Conservation (phyloP, 2,113 vertebrate species). For the Anhinga rufa region DNA sequence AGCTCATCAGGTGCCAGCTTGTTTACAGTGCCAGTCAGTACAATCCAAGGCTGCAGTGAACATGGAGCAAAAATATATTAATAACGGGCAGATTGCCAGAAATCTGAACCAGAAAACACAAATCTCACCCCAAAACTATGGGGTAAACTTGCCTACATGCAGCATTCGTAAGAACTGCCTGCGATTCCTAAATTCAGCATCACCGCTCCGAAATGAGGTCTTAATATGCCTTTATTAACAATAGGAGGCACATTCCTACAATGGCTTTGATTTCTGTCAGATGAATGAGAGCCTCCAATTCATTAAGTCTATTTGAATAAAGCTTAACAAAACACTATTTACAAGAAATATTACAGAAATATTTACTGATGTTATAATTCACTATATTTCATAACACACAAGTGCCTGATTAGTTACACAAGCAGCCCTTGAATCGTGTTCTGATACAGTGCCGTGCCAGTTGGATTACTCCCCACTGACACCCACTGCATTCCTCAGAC, state of each 20-base stretch:
- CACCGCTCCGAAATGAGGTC: not conserved
- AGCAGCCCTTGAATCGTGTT: not conserved
- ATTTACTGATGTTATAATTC: not conserved
- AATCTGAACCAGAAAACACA: not conserved
- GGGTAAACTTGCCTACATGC: not conserved
- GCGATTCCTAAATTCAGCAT: not conserved
- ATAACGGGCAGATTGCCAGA: not conserved
- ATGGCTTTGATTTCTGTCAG: not conserved
- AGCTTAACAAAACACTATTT: not conserved
- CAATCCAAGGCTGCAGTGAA: not conserved
- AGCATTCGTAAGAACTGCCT: not conserved
- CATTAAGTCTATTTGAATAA: not conserved
- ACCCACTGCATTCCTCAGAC: conserved; percentile 33
- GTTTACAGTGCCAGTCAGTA: not conserved
- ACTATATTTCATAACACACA: not conserved
- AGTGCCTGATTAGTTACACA: not conserved
- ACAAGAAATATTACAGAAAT: not conserved
- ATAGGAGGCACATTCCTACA: not conserved
- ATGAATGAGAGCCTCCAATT: not conserved
- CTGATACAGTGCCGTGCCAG: not conserved
- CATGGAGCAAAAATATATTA: not conserved
- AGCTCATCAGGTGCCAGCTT: not conserved
- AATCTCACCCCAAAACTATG: not conserved
- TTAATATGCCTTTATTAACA: not conserved
- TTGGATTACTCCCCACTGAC: not conserved